Evolutionary conservation across 2,797 vertebrate species (phyloP), one percentile per base, ranked within the genome.

Genomic region (Valencia hispanica): DNA sequence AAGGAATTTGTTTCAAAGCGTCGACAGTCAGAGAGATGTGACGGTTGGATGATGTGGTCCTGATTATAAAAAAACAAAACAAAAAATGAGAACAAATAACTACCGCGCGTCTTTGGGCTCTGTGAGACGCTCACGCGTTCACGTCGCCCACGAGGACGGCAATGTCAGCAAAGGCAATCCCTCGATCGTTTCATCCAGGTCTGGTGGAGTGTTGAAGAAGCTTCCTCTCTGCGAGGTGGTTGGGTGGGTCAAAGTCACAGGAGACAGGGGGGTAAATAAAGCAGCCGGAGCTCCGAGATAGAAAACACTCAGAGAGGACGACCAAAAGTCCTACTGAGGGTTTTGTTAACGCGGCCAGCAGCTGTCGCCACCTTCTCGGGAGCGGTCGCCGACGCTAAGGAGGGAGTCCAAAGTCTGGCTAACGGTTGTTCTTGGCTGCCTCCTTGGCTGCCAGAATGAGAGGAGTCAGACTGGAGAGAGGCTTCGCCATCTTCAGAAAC

Each of bases 401-500:
- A 68, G 61, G 27, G 79, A 87, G 79, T 73, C 72, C 66, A 72
- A 75, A 77, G 48, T 7, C 86, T n/a, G 41, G 76, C 88, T 94
- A 99, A 84, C 96, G 97, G 94, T 96, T 98, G 95, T 96, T 98
- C 93, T 98, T 99, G 36, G 97, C 94, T 0, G 97, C 97, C 81
- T 99, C 97, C 92, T 99, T 99, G 15, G 97, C 97, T 8, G 98
- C 98, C 68, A 97, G 79, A 22, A 99, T 99, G 88, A 99, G 95
- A 63, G 98, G 98, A 34, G 97, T 99, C 80, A 99, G 97, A 84
- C 98, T 99, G 83, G 98, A 98, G 0, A 99, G 96, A 5, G 98
- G 98, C 88, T 99, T 98, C 45, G 98, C 98, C 85, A 97, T 95
- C 93, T 99, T 99, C 92, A 99, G 94, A 86, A 99, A 99, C 80